Evolutionary conservation across 2,113 vertebrate genomes (phyloP).

Genomic region (Thunnus thynnus): DNA sequence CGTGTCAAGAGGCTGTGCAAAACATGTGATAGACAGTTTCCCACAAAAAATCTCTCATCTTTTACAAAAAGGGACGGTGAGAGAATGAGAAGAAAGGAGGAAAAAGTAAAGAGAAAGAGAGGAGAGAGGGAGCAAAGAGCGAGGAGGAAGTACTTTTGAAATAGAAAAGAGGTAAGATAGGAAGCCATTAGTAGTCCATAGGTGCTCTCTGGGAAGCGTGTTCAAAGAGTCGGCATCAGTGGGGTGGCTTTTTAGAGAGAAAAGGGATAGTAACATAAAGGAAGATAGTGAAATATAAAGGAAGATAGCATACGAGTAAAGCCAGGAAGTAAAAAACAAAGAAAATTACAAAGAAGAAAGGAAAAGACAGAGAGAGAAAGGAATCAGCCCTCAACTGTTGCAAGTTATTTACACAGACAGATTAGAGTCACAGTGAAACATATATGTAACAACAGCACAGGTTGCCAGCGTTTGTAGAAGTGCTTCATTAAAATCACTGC

Average conservation of each 20-base stretch:
- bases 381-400: background rate
- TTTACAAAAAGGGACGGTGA: slow-evolving; percentile 5
- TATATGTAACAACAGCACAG: slow-evolving; percentile 12
- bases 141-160: slow-evolving; percentile 8
- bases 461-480: slow-evolving; percentile 5
- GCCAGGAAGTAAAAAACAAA: background rate
- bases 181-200: slow-evolving; percentile 48
- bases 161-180: slow-evolving; percentile 6
- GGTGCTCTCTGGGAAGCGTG: slow-evolving; percentile 25
- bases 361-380: background rate
- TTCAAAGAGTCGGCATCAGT: slow-evolving; percentile 30
- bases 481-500: slow-evolving; percentile 22
- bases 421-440: slow-evolving; percentile 24
- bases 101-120: background rate
- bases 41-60: slow-evolving; percentile 23
- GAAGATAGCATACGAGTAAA: background rate
- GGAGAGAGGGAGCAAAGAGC: background rate
- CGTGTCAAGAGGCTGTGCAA: slow-evolving; percentile 58
- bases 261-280: background rate
- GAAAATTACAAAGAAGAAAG: background rate
- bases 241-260: slow-evolving; percentile 22
- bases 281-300: background rate
- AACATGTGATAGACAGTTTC: slow-evolving; percentile 50
- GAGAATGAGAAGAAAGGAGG: background rate
- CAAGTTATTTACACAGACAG: background rate